Base-by-base conservation (phyloP, 2,888 invertebrate genomes). In the Entomobrya multifasciata region DNA sequence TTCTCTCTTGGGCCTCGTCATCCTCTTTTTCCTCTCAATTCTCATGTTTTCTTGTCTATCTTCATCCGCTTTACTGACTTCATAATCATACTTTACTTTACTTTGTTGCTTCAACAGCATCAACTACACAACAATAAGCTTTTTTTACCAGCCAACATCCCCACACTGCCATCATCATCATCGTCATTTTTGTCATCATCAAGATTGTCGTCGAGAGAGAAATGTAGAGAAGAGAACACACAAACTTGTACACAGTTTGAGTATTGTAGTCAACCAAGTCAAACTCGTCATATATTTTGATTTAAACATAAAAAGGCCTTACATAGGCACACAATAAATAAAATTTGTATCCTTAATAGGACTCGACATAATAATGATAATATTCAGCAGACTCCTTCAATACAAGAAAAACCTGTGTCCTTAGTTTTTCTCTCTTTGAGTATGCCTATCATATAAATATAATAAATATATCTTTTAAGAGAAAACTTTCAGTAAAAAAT, bases 1-100 rank as follows among this genome's bases (percentile, higher is more conserved):
- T 81, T 81, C n/a, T 55, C 80, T 80, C 80, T 25, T 22, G 80
- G 57, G 80, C 52, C 67, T 77, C 77, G 77, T 77, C 77, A 49
- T 77, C 57, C 77, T 70, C 74, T 70, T 52, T 49, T 44, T 10
- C 20, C 17, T 5, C 44, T 67, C 41, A 22, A 67, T 67, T 67
- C 36, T 36, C 67, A 27, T 77, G 52, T 41, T 57, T 77, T 60
- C 60, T 52, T 49, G 17, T 15, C 62, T 79, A 30, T 79, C 52
- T 79, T 49, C 65, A 62, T 77, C 47, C 67, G 25, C 67, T 27
- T 76, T 36, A 55, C 52, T 76, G 55, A 55, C 52, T 76, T 49
- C n/a, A 49, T n/a, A 2, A n/a, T 49, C 5, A 11, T n/a, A n/a
- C 49, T n/a, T 49, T 15, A 3, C 49, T 10, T n/a, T 49, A 15